Evolutionary conservation across 2,888 invertebrate genomes (phyloP).

Genomic region (Linnaemya vulpina): DNA sequence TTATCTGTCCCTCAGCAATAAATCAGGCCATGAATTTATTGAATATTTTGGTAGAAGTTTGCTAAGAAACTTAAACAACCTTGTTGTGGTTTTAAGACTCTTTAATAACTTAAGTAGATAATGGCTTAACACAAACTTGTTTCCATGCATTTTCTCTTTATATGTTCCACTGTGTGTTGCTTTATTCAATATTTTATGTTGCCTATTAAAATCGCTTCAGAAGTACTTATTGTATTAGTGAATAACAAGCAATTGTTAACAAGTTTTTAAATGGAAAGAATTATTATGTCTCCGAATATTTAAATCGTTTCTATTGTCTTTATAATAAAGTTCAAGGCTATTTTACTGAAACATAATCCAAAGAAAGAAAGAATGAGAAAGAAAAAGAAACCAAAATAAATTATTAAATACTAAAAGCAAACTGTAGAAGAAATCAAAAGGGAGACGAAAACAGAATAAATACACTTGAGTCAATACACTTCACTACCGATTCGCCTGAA

Average conservation of each 20-base stretch:
- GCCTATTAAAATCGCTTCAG: neutral
- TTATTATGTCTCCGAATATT: slow-evolving; percentile 15
- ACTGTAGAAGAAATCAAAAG: neutral
- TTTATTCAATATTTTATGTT: neutral
- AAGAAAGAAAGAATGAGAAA: neutral
- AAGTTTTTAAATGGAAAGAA: slow-evolving; percentile 2
- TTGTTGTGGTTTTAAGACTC: too few relatives aligned
- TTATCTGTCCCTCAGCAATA: too few relatives aligned
- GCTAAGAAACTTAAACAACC: too few relatives aligned
- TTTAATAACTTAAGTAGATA: neutral
- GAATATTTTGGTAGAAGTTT: too few relatives aligned
- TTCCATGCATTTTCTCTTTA: neutral
- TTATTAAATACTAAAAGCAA: neutral
- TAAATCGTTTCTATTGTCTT: slow-evolving; percentile 3
- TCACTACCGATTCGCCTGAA: neutral
- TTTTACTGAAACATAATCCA: neutral
- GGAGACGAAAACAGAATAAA: neutral
- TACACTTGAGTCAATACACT: neutral
- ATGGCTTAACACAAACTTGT: neutral
- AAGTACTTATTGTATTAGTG: slow-evolving; percentile 4
- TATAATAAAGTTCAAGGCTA: slow-evolving; percentile 28
- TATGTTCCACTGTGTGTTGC: neutral
- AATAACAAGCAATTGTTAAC: neutral
- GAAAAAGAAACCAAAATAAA: neutral
- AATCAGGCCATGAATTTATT: too few relatives aligned